Conservation (phyloP, 1,140 invertebrate genomes). For the Apocrypta bakeri region DNA sequence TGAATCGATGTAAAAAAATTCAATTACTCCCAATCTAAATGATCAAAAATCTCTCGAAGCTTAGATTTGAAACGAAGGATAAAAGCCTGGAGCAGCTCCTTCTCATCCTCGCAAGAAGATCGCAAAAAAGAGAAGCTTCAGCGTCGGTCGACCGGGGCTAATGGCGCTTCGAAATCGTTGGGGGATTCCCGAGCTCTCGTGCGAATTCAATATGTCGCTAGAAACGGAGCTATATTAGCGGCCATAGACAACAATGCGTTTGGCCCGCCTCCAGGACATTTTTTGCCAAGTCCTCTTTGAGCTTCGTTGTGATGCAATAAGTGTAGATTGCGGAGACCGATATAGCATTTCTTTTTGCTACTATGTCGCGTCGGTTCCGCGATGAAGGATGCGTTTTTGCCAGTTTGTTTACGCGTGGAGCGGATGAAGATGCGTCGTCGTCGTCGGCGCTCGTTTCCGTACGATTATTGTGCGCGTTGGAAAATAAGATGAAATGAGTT, state of each 20-base stretch:
- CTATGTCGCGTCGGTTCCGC: too few species aligned
- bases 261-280: constrained; percentile 15
- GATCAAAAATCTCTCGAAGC: too few species aligned
- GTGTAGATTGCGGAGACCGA: not conserved
- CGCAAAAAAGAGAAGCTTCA: not conserved
- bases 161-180: not conserved
- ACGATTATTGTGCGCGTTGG: not conserved
- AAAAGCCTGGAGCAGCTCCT: too few species aligned
- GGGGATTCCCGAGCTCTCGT: not conserved
- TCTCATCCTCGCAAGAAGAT: not conserved
- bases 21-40: too few species aligned
- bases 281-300: not conserved
- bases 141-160: not conserved
- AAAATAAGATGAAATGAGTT: not conserved
- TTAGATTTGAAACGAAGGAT: not conserved
- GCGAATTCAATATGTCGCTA: constrained; percentile 2
- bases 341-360: not conserved
- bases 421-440: not conserved
- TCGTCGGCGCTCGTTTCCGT: not conserved
- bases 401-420: constrained; percentile 20
- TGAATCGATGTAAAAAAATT: too few species aligned
- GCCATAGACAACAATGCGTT: constrained; percentile 11
- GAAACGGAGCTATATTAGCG: not conserved
- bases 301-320: not conserved
- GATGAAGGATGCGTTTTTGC: not conserved